Base-by-base conservation (phyloP, 2,888 invertebrate genomes). In the Microdon myrmicae region DNA sequence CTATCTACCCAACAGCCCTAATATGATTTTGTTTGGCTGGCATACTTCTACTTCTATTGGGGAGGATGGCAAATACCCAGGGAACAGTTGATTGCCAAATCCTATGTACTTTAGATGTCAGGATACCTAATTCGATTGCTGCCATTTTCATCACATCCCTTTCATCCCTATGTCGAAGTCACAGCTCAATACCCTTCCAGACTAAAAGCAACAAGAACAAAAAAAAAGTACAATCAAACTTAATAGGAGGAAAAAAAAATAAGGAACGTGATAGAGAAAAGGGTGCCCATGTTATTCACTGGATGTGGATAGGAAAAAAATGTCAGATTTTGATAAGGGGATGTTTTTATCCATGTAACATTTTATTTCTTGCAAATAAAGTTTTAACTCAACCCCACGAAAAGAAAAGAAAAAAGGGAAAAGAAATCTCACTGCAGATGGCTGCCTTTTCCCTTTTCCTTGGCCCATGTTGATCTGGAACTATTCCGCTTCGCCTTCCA, bases 271-370 rank as follows among this genome's bases (percentile, higher is more conserved):
- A n/a, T n/a, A n/a, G n/a, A n/a, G n/a, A n/a, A n/a, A n/a, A n/a
- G n/a, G n/a, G n/a, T n/a, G n/a, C n/a, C n/a, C n/a, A n/a, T n/a
- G n/a, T n/a, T n/a, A n/a, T n/a, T n/a, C n/a, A n/a, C n/a, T n/a
- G n/a, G n/a, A n/a, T n/a, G n/a, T n/a, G 8, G 34, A 39, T 31
- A 56, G 35, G 45, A 41, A 23, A 44, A 45, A 56, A 35, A 56
- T 51, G 61, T 64, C 61, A 64, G 34, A 56, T 64, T 64, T 64
- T 64, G 61, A 64, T 51, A 51, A 56, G 56, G 61, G 61, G 51
- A 51, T 64, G 61, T 51, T 51, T 55, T 44, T 34, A 14, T 35
- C 56, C 38, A 35, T 56, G 49, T 49, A 23, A 39, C 39, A 44
- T 55, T 44, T 61, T 44, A 49, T 48, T 39, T 34, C 39, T 48